Evolutionary conservation across 2,888 invertebrate genomes (phyloP).

Genomic region (Orchestes rusci): DNA sequence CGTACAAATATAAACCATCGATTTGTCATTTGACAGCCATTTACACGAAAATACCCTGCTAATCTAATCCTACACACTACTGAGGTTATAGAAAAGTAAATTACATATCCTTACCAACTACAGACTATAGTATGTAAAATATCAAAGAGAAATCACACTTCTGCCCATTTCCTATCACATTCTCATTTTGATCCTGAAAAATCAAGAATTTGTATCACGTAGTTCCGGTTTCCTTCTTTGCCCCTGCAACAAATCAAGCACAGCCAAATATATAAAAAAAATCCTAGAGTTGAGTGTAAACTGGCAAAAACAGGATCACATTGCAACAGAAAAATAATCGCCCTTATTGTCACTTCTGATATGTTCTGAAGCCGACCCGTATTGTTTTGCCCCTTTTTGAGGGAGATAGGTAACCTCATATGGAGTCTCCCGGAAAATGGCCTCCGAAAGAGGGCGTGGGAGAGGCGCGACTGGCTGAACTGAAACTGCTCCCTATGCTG

Average conservation of each 20-base stretch:
- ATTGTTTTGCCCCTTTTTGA: too few species aligned
- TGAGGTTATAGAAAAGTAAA: not conserved
- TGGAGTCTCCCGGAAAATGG: conserved; percentile 73
- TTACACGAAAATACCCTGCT: conserved; percentile 10
- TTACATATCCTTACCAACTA: not conserved
- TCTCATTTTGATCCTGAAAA: conserved; percentile 23
- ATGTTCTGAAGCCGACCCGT: too few species aligned
- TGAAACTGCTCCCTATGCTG: conserved; percentile 73
- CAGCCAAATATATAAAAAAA: too few species aligned
- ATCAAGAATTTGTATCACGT: conserved; percentile 20
- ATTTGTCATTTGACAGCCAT: conserved; percentile 12
- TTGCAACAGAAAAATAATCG: too few species aligned
- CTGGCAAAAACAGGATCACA: too few species aligned
- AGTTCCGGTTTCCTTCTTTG: too few species aligned
- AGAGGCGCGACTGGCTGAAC: conserved; percentile 73
- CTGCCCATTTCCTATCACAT: conserved; percentile 23
- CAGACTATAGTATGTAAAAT: too few species aligned
- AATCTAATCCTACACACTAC: not conserved
- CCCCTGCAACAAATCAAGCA: too few species aligned
- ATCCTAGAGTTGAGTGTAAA: too few species aligned
- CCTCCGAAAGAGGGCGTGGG: conserved; percentile 71
- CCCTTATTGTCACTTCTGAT: too few species aligned
- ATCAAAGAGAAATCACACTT: conserved; percentile 15
- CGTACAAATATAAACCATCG: not conserved
- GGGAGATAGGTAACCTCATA: too few species aligned